Conservation (phyloP, 2,797 vertebrate genomes). For the Etheostoma perlongum region DNA sequence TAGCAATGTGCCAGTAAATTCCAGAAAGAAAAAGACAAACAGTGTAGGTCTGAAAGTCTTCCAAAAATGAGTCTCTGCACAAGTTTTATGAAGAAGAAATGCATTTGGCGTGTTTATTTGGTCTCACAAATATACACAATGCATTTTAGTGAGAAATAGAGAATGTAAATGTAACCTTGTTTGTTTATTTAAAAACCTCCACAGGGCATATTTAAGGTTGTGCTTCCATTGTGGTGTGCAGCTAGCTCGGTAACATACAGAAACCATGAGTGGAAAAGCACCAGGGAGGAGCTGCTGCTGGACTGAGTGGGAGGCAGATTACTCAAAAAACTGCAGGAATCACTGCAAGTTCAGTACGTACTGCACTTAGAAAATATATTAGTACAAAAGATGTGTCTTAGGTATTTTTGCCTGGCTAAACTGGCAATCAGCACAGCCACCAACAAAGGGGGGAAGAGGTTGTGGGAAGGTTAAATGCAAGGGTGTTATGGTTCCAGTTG, state of each 20-base stretch:
- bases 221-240: constrained; percentile 1
- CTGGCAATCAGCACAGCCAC: constrained; percentile 15
- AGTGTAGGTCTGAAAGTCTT: neutral
- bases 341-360: neutral
- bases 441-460: neutral
- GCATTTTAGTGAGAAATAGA: neutral
- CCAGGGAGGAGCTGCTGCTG: constrained; percentile 19
- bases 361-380: constrained; percentile 13
- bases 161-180: constrained; percentile 10
- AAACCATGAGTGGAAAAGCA: constrained; percentile 10
- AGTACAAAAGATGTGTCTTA: constrained; percentile 8
- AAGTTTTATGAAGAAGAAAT: neutral
- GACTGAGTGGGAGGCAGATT: constrained; percentile 34
- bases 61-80: neutral
- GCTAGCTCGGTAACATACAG: constrained; percentile 12
- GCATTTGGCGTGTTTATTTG: neutral
- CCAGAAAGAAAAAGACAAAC: neutral
- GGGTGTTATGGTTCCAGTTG: too few relatives aligned
- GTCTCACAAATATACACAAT: neutral
- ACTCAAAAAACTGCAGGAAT: constrained; percentile 16
- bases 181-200: neutral
- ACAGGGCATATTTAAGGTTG: neutral
- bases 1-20: neutral
- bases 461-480: neutral
- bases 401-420: neutral